Base-by-base conservation (phyloP, 2,888 invertebrate genomes). In the Coecobrya sp. region DNA sequence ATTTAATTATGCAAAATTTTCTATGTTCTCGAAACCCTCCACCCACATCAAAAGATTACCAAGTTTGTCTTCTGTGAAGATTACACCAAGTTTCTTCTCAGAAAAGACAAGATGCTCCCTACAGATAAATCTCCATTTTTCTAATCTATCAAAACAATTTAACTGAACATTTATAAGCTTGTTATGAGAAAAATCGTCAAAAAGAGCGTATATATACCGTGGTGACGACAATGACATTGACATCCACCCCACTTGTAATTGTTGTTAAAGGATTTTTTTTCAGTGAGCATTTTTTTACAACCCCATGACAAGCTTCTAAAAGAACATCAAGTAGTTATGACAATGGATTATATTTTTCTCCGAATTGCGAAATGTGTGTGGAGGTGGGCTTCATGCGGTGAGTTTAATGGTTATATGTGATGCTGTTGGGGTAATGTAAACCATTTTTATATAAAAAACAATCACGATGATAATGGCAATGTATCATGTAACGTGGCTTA, bases 351-450 rank as follows among this genome's bases (percentile, higher is more conserved):
- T n/a, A n/a, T n/a, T n/a, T n/a, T n/a, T 70, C n/a, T 70, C 22
- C 22, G 36, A 70, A 8, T 70, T 79, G 7, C 22, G 7, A 62
- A 42, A n/a, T n/a, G 2, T 25, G 36, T 89, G 89, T 59, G 89
- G 70, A 89, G 89, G 89, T 84, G 89, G 89, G 52, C 68, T 49
- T 25, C 81, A 89, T 84, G 86, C 19, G 27, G 86, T 16, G 70
- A 86, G 68, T 49, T 86, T 52, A 70, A 85, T 85, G 86, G 19
- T 68, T n/a, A 49, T 42, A 79, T n/a, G 30, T 68, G 68, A 68
- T 70, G 70, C n/a, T 19, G n/a, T 19, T n/a, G 13, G 4, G 11
- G n/a, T n/a, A n/a, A n/a, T n/a, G n/a, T 19, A 10, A 73, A n/a
- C 8, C n/a, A n/a, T n/a, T 42, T 36, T 16, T 45, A 76, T 42